Evolutionary conservation across 2,113 vertebrate species (phyloP).

Genomic region (Limanda limanda): DNA sequence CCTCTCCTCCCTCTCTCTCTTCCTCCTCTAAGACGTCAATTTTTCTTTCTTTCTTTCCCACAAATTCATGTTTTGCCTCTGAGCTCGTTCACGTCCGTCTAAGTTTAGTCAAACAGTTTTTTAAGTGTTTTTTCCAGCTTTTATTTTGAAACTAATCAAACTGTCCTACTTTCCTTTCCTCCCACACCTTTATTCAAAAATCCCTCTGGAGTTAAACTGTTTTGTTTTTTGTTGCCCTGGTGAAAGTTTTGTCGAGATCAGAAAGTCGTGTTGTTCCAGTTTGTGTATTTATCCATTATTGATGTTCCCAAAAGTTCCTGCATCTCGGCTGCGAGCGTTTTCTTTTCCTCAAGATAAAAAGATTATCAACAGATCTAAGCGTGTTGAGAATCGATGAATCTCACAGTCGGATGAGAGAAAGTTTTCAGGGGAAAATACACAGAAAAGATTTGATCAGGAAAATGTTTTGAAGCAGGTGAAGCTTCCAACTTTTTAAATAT

Average conservation of each 20-base stretch:
- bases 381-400: constrained; percentile 60
- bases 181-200: neutral
- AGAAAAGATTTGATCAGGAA: neutral
- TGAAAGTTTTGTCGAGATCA: constrained; percentile 49
- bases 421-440: constrained; percentile 21
- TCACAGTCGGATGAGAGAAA: constrained; percentile 55
- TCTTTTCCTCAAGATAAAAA: constrained; percentile 58
- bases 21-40: too few relatives aligned
- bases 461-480: neutral
- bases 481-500: neutral
- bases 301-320: constrained; percentile 65
- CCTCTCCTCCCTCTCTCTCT: too few relatives aligned
- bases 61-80: too few relatives aligned
- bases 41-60: too few relatives aligned
- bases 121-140: neutral
- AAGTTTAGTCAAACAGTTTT: neutral
- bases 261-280: constrained; percentile 6
- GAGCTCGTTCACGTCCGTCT: too few relatives aligned
- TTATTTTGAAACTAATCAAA: neutral
- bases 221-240: constrained; percentile 15
- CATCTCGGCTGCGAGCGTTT: constrained; percentile 39
- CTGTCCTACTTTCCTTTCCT: neutral
- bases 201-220: neutral
- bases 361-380: constrained; percentile 66
- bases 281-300: constrained; percentile 61